These are phyloP conservation scores for Tauraco erythrolophus DNA, from an alignment of 2,113 vertebrate genomes.

Conservation along the genomic window DNA sequence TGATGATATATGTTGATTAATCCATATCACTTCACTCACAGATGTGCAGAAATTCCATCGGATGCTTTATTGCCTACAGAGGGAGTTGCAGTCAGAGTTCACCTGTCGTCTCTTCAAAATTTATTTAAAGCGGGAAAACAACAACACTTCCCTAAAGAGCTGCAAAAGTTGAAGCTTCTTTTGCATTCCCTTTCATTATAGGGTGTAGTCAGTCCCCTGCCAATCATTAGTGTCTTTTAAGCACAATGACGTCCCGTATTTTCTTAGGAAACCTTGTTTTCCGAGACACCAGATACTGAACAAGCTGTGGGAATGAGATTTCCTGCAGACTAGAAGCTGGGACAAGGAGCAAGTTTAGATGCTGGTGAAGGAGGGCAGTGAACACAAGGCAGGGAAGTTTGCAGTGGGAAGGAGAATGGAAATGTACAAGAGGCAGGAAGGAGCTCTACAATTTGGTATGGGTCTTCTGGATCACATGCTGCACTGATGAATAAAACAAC, in stretches of 20 bases:
- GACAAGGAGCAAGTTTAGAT: background rate
- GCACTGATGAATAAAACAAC: background rate
- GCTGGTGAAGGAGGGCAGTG: background rate
- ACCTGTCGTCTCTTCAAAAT: conserved; percentile 46
- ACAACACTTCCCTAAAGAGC: conserved; percentile 44
- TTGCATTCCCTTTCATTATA: background rate
- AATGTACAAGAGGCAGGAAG: background rate
- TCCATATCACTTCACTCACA: conserved; percentile 31
- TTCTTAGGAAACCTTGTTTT: background rate
- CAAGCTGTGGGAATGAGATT: background rate
- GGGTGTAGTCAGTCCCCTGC: background rate
- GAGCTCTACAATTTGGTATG: background rate
- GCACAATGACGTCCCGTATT: background rate
- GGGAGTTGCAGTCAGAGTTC: conserved; percentile 69
- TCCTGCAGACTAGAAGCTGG: background rate
- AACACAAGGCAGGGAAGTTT: background rate
- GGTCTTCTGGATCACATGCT: background rate
- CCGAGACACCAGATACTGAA: background rate
- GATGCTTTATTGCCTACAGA: conserved; percentile 64
- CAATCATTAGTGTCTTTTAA: background rate
- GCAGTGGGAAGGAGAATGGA: background rate
- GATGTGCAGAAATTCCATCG: conserved; percentile 54
- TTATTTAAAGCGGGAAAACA: conserved; percentile 62
- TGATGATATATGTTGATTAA: conserved; percentile 40
- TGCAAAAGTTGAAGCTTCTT: conserved; percentile 10